Evolutionary conservation across 2,113 vertebrate species (phyloP).

Genomic region (Rhinichthys klamathensis): DNA sequence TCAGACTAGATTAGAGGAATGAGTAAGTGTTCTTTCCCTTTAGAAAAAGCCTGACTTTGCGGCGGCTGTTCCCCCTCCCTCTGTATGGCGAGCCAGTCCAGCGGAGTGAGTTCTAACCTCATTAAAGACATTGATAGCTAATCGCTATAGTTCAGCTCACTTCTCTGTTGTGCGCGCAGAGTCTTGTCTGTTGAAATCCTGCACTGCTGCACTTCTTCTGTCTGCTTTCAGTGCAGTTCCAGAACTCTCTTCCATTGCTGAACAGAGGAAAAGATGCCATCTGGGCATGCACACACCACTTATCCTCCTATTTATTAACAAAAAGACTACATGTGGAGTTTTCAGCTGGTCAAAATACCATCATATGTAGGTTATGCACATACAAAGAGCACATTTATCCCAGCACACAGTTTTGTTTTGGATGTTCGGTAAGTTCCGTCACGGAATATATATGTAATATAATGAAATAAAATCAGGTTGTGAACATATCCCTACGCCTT

Average conservation of each 20-base stretch:
- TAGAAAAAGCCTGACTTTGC: slow-evolving; percentile 30
- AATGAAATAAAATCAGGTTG: too few relatives aligned
- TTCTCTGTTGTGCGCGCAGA: background rate
- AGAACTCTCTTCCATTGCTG: background rate
- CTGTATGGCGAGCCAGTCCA: background rate
- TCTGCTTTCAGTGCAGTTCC: slow-evolving; percentile 14
- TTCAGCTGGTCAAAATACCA: too few relatives aligned
- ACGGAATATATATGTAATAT: too few relatives aligned
- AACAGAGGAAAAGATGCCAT: background rate
- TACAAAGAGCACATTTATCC: too few relatives aligned
- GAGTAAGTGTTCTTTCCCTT: slow-evolving; percentile 22
- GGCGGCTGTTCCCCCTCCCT: background rate
- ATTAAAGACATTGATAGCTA: slow-evolving; percentile 55
- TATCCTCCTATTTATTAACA: background rate
- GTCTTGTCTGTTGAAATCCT: slow-evolving; percentile 25
- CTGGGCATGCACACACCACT: background rate
- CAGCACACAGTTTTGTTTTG: too few relatives aligned
- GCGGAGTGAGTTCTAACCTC: slow-evolving; percentile 51
- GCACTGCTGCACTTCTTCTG: background rate
- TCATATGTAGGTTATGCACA: too few relatives aligned
- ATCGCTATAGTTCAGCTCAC: slow-evolving; percentile 41
- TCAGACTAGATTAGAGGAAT: slow-evolving; percentile 26
- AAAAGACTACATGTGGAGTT: background rate
- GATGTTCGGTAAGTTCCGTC: too few relatives aligned
- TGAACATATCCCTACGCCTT: too few relatives aligned